Evolutionary conservation across 2,888 invertebrate species (phyloP).

Genomic region (Hartigia nigra): DNA sequence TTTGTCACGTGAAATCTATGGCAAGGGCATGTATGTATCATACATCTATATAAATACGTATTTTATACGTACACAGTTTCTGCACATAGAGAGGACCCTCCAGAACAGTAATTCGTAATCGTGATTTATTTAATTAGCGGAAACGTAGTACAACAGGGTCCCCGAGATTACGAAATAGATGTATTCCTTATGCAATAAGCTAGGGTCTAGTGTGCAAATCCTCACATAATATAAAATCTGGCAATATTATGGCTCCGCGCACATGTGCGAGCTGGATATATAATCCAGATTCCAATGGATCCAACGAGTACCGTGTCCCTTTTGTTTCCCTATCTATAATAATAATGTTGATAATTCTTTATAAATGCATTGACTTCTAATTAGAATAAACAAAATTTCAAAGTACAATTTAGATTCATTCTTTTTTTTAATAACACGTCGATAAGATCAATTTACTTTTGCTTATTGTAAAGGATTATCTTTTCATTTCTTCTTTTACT

Average conservation of each 20-base stretch:
- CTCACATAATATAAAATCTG: constrained; percentile 34
- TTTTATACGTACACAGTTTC: constrained; percentile 6
- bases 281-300: background rate
- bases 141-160: background rate
- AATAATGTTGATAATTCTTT: constrained; percentile 18
- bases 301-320: background rate
- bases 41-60: constrained; percentile 19
- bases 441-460: background rate
- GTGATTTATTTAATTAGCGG: background rate
- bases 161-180: constrained; percentile 1
- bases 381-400: background rate
- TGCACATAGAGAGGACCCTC: background rate
- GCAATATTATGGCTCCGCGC: constrained; percentile 24
- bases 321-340: background rate
- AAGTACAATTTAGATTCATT: background rate
- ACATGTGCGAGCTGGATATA: background rate
- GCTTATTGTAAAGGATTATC: background rate
- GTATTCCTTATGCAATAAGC: constrained; percentile 3
- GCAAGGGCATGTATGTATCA: constrained; percentile 17
- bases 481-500: background rate
- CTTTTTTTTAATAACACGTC: background rate
- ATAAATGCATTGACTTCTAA: constrained; percentile 32
- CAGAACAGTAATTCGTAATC: background rate
- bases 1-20: constrained; percentile 15
- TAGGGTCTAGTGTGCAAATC: constrained; percentile 25